Evolutionary conservation across 2,888 invertebrate genomes (phyloP), one percentile per base, ranked within the genome.

Genomic region (Epirrita christyi): DNA sequence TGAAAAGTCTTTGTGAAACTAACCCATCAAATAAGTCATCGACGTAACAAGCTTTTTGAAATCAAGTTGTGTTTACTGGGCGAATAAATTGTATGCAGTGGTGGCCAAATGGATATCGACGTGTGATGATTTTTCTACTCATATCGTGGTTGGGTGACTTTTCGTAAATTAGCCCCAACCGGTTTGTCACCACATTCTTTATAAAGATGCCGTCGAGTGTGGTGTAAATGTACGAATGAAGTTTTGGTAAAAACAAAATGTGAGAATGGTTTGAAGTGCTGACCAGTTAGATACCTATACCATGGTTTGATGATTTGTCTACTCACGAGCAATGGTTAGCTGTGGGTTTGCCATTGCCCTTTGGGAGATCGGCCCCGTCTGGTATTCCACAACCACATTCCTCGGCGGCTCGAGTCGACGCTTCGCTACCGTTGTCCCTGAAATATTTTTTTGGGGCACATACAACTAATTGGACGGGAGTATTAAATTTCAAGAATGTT

Each of bases 371-470:
- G 37, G 70, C 63, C 29, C 62, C 65, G 29, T 62, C 60, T 43
- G 79, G 64, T 10, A 74, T 82, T 8, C 80, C 84, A 71, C 88
- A 88, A 36, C 71, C 83, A 67, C 75, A 84, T 62, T 90, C 92
- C 65, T 88, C 92, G 9, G 88, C 92, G 38, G 86, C 75, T 14
- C 89, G 82, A 40, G 92, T 92, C 11, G 92, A 92, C 37, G 92
- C 91, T 68, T 92, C 92, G 78, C 92, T 92, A 78, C 88, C 90
- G 81, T 90, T 91, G 81, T 92, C 92, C 73, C 92, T 92, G 88
- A 69, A 91, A 88, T 72, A 67, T 74, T 61, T 69, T 21, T 73
- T 75, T 67, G 74, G 74, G 68, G 72, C 70, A 70, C 54, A 56
- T 53, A 55, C 44, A 53, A 51, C 59, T 42, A 46, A 47, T 59